phyloP scores from a whole-genome alignment of 2,113 vertebrate genomes.

The Mormyrus iriodes region DNA sequence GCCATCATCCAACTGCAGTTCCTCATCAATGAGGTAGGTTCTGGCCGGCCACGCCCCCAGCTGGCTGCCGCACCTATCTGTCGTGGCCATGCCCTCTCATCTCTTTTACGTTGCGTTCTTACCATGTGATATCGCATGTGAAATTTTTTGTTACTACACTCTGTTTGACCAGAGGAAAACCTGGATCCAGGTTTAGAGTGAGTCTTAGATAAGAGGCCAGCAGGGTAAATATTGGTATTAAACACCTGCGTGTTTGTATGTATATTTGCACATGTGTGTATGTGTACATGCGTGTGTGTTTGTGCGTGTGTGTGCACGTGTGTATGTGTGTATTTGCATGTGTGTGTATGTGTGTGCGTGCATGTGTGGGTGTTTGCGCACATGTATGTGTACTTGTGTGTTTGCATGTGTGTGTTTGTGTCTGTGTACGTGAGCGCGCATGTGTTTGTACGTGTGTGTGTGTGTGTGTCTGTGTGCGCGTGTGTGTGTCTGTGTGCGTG shows the following conservation, averaged over 20 bases:
- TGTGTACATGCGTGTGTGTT: neutral
- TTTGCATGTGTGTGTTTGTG: neutral
- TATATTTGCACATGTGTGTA: neutral
- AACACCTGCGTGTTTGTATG: neutral
- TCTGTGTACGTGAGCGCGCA: too few species aligned
- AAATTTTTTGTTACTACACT: neutral
- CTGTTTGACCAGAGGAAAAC: neutral
- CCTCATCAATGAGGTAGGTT: conserved; percentile 79
- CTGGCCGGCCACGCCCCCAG: neutral
- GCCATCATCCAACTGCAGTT: conserved; percentile 98
- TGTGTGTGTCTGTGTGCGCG: neutral
- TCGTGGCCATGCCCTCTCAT: neutral
- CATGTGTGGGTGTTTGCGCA: neutral
- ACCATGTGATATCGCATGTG: neutral
- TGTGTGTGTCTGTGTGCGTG: too few species aligned
- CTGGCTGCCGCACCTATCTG: too few species aligned
- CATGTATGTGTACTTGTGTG: neutral
- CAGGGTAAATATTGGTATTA: neutral
- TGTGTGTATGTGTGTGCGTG: neutral
- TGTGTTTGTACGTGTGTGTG: neutral
- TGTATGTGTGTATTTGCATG: too few species aligned
- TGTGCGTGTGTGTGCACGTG: neutral
- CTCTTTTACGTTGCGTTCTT: neutral
- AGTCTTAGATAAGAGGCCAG: neutral
- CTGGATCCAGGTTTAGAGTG: neutral